Conservation (phyloP, 2,888 invertebrate genomes). For the Heliconius sara region DNA sequence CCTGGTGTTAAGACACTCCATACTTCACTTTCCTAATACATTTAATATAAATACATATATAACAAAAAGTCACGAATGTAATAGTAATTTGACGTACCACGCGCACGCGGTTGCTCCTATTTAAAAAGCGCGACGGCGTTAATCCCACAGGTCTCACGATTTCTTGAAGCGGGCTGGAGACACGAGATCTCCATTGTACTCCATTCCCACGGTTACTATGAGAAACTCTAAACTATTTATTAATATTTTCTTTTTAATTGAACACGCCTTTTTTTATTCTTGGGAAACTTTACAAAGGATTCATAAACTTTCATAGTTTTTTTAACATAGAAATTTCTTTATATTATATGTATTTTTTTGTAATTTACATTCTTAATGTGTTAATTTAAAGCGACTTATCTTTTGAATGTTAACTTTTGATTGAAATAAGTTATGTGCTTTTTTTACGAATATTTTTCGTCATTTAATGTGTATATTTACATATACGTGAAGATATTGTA, state of each 20-base stretch:
- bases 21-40: background rate
- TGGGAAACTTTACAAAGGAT: slow-evolving; percentile 41
- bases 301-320: slow-evolving; percentile 18
- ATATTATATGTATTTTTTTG: background rate
- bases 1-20: no score
- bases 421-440: background rate
- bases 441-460: background rate
- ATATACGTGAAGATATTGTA: no score
- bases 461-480: background rate
- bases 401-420: slow-evolving; percentile 11
- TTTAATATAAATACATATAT: background rate
- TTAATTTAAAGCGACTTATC: slow-evolving; percentile 1
- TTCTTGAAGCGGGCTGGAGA: slow-evolving; percentile 59
- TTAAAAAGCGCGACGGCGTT: slow-evolving; percentile 52
- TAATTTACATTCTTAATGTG: slow-evolving; percentile 2
- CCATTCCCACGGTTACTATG: slow-evolving; percentile 63
- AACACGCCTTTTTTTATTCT: slow-evolving; percentile 34
- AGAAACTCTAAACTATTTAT: slow-evolving; percentile 66
- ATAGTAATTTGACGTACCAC: slow-evolving; percentile 51
- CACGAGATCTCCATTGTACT: slow-evolving; percentile 68
- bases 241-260: slow-evolving; percentile 52
- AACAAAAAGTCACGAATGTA: slow-evolving; percentile 35
- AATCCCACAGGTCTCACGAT: slow-evolving; percentile 68
- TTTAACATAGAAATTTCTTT: background rate
- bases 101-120: slow-evolving; percentile 53